Evolutionary conservation across 2,797 vertebrate genomes (phyloP), one percentile per base, ranked within the genome.

Genomic region (Cygnus olor): DNA sequence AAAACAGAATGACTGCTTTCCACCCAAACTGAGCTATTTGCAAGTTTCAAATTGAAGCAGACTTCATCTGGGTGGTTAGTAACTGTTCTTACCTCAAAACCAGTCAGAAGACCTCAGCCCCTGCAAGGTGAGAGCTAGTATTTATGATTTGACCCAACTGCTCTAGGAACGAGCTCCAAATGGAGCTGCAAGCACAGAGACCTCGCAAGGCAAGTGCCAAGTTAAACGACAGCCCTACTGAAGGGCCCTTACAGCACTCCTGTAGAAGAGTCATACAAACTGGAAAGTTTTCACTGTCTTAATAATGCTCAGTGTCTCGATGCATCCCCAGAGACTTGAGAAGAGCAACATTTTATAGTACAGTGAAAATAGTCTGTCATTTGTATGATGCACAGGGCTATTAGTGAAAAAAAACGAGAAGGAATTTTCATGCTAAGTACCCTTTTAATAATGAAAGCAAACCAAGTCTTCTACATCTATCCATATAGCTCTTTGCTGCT

Each of bases 391-490:
- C 57, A 87, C n/a, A 38, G 49, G 53, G 44, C 81, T 85, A 89
- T 84, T 82, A 87, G 17, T 32, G 12, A 68, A 74, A 85, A 85
- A 77, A 90, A 89, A 78, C 8, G 7, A 70, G 18, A 83, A 42
- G n/a, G 20, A 73, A 65, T 88, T 94, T 85, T 87, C 79, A 69
- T 69, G 45, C 80, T 86, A 92, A 95, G 74, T 86, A 93, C 64
- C 34, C 66, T 80, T 95, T 89, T 91, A 94, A 93, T 86, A 95
- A 95, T 68, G 58, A 79, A 93, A 89, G 68, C 0, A 7, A 92
- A 95, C 54, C 38, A 89, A 94, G 76, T 71, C 81, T 80, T 89
- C 90, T 82, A 36, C 51, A 73, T 51, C 38, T 87, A 80, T 18
- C 57, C 71, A 44, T 7, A 77, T 13, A 88, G 64, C 44, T 90